Evolutionary conservation across 2,797 vertebrate species (phyloP).

Genomic region (Ptychadena robeensis): DNA sequence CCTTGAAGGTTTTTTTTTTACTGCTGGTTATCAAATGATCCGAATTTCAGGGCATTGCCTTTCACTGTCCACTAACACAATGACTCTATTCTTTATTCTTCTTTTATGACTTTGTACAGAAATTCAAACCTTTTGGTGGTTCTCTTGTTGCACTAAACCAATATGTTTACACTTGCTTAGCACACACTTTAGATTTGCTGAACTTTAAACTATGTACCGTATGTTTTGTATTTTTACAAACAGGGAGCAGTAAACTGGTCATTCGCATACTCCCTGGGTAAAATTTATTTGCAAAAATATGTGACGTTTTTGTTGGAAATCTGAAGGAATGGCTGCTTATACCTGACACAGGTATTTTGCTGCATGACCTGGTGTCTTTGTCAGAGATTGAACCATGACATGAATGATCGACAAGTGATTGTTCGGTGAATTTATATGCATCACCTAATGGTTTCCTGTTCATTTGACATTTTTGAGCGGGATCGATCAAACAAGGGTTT

Average conservation of each 20-base stretch:
- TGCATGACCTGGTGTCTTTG: too few relatives aligned
- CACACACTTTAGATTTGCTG: slow-evolving; percentile 66
- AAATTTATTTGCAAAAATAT: background rate
- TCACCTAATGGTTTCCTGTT: too few relatives aligned
- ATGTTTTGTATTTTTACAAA: slow-evolving; percentile 72
- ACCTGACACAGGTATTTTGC: background rate
- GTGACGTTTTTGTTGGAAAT: background rate
- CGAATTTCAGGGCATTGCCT: slow-evolving; percentile 74
- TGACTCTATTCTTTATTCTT: slow-evolving; percentile 70
- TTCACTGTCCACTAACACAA: slow-evolving; percentile 72
- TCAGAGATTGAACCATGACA: too few relatives aligned
- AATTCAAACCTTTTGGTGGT: slow-evolving; percentile 67
- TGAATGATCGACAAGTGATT: too few relatives aligned
- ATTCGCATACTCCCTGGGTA: background rate
- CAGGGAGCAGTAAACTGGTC: background rate
- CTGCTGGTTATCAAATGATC: slow-evolving; percentile 75
- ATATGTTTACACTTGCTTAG: slow-evolving; percentile 74
- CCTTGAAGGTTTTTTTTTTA: slow-evolving; percentile 71
- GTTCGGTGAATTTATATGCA: too few relatives aligned
- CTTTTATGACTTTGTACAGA: slow-evolving; percentile 72
- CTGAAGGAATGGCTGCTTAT: background rate
- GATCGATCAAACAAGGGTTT: too few relatives aligned
- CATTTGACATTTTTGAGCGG: too few relatives aligned
- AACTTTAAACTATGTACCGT: slow-evolving; percentile 64
- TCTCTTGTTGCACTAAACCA: slow-evolving; percentile 73